Base-by-base conservation (phyloP, 2,113 vertebrate species). In the Lucifuga dentata region DNA sequence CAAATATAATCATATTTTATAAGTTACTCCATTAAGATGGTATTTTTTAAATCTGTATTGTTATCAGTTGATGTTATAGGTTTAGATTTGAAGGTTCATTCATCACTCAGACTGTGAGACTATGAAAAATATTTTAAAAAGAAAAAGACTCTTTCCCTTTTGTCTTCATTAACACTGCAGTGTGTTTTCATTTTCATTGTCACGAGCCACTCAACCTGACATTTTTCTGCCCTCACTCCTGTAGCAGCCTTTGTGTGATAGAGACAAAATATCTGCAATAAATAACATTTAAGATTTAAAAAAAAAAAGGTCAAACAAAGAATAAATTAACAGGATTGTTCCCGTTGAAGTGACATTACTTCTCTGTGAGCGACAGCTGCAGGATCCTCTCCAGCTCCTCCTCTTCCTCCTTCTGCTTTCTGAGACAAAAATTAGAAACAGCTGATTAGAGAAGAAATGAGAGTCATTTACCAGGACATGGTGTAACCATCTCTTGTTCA, bases 291-390 rank as follows among this genome's bases (percentile, higher is more conserved):
- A 82, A 71, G 57, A 77, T 89, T 89, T 59, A 71, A 81, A 86
- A 83, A 87, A 84, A 78, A 50, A 73, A 89, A 67, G 62, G 82
- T 35, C 58, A 67, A 78, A 85, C 7, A 80, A 78, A 5, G 63
- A 90, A 92, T 91, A 93, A 91, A 88, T 88, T 81, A 92, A 83
- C 73, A 83, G 59, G 81, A 80, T 77, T 70, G 69, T 66, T 87
- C 76, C 63, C 50, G 68, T 24, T 44, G 71, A 61, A 76, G 46
- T 90, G 63, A 80, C 77, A 69, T 89, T 94, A 98, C 92, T 96
- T 97, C 70, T 98, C 96, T 0, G 95, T 97, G 88, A 98, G 96
- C 2, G 96, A 98, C 65, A 96, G 94, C 80, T 90, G 95, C 73
- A 98, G 90, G 87, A 95, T 95, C 69, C 95, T 92, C 90, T 96